Evolutionary conservation across 2,888 invertebrate genomes (phyloP), one percentile per base, ranked within the genome.

Genomic region (Toxonevra muliebris): DNA sequence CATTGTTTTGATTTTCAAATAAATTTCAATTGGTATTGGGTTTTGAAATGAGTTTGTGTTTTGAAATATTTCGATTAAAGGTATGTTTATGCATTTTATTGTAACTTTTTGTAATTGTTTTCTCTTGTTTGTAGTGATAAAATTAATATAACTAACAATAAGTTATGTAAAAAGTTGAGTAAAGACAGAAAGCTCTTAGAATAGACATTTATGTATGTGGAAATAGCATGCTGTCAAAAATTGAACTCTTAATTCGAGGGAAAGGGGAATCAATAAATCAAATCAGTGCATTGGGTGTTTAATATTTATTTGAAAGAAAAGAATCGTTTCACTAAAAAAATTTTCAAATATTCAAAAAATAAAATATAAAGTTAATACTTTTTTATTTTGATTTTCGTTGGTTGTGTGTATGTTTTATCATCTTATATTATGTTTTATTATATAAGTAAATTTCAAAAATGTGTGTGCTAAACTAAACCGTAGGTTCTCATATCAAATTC

Each of bases 171-270:
- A 63, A 70, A 42, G 43, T 65, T 52, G 53, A 61, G 52, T 61
- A 62, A 65, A 68, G 61, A 62, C 61, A 67, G 62, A 65, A 64
- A 66, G 61, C 61, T 69, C 57, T 61, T 58, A 43, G 74, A 76
- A 77, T 78, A 80, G 80, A 80, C 80, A 80, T 77, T 81, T 79
- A 80, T 76, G 30, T 30, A 30, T 30, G 2, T 30, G 76, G 76
- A 79, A 81, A 77, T 77, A 75, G 80, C 80, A 80, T 80, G 80
- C 80, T 77, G 76, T 81, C 77, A 80, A 81, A 80, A 78, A 76
- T 79, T 69, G 73, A 80, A 80, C 81, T 68, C 74, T 80, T 79
- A 79, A 76, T 75, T 73, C 66, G 77, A 73, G 74, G 71, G 19
- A 52, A 69, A 75, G 62, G 68, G 68, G 53, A 45, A 53, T 30